A percentile compares a stretch with the other conserved stretches of the same genome.
Conservation (phyloP, 2,888 invertebrate genomes). For the Phengaris arion region DNA sequence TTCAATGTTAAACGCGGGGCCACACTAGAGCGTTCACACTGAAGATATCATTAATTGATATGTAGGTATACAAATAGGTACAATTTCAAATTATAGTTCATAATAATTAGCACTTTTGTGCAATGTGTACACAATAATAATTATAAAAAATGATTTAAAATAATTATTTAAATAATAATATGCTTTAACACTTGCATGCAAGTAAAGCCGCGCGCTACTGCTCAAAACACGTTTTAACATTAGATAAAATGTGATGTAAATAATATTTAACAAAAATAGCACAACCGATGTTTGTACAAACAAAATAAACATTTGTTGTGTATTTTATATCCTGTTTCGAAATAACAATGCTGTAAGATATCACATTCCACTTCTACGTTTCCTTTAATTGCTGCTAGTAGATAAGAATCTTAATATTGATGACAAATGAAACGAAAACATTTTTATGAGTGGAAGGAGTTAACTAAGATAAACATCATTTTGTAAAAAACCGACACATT, state of each 20-base stretch:
- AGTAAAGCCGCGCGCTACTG: background rate
- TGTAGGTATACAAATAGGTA: background rate
- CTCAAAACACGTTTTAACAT: background rate
- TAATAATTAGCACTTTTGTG: too few relatives aligned
- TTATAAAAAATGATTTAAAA: too few relatives aligned
- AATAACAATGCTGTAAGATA: conserved; percentile 9
- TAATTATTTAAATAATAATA: too few relatives aligned
- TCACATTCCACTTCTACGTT: conserved; percentile 12
- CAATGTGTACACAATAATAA: too few relatives aligned
- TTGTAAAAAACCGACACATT: conserved; percentile 20
- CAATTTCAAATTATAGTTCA: background rate
- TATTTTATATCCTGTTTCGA: background rate
- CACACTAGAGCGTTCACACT: background rate
- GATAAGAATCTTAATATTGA: conserved; percentile 13
- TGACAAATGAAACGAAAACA: conserved; percentile 20
- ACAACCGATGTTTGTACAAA: background rate
- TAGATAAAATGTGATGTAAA: background rate
- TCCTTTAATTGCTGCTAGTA: conserved; percentile 11
- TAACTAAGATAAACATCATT: background rate
- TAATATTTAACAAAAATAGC: background rate
- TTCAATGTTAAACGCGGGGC: conserved; percentile 7
- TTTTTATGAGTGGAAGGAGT: background rate
- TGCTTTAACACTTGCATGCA: too few relatives aligned
- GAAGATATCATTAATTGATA: background rate
- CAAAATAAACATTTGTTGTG: background rate